phyloP scores from a whole-genome alignment of 2,797 vertebrate genomes.

The Cirrhinus molitorella region DNA sequence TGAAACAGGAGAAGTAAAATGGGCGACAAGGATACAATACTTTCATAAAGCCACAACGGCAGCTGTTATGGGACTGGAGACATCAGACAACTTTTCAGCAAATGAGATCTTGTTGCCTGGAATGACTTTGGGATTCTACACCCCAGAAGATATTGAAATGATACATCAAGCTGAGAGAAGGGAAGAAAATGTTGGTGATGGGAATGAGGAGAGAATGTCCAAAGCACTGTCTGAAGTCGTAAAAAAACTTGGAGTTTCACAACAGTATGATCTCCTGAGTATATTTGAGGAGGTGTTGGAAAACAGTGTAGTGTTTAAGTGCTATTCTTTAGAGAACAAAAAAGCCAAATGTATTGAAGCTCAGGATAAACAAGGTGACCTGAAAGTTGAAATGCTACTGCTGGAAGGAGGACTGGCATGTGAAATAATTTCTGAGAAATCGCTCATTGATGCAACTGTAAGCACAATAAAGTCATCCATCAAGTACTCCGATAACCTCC shows the following conservation, averaged over 20 bases:
- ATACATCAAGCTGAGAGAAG: neutral
- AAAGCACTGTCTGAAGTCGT: conserved; percentile 52
- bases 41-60: conserved; percentile 54
- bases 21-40: conserved; percentile 60
- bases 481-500: conserved; percentile 43
- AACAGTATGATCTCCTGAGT: conserved; percentile 55
- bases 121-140: conserved; percentile 47
- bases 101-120: conserved; percentile 52
- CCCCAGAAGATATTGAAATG: conserved; percentile 54
- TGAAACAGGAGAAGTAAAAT: conserved; percentile 57
- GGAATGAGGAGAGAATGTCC: conserved; percentile 18
- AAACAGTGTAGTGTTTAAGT: conserved; percentile 45
- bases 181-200: neutral
- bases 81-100: conserved; percentile 42
- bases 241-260: conserved; percentile 42
- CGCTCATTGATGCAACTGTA: conserved; percentile 56
- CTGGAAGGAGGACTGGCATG: conserved; percentile 55
- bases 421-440: conserved; percentile 54
- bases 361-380: conserved; percentile 25
- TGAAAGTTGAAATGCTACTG: conserved; percentile 50
- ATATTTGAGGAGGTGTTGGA: conserved; percentile 52
- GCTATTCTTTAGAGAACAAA: conserved; percentile 48
- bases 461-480: conserved; percentile 46
- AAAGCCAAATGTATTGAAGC: conserved; percentile 44
- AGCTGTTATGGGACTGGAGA: conserved; percentile 45